Base-by-base conservation (phyloP, 2,113 vertebrate genomes). In the Chitala chitala region DNA sequence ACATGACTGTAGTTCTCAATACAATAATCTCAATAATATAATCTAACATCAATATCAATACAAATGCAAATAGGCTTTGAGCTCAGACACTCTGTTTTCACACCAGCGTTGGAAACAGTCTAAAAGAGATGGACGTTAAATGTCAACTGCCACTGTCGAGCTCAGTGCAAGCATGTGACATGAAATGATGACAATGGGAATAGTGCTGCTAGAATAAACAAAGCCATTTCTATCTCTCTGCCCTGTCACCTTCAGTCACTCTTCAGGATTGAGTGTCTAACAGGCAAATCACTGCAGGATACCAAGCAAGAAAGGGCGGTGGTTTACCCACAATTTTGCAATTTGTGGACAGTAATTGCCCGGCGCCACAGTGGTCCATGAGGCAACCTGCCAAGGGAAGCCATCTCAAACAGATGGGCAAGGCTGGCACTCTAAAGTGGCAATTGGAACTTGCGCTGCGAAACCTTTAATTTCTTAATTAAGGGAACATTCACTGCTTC, bases 271-370 rank as follows among this genome's bases (percentile, higher is more conserved):
- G 64, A n/a, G 59, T 17, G 6, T 29, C 29, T 17, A 8, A 7
- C 3, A 17, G 33, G 42, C 26, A 17, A 68, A 7, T 46, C 63
- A 10, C 38, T 22, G 36, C 20, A 33, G 64, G n/a, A 46, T 22
- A 4, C 7, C 5, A 20, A 29, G 33, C 64, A 44, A 22, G 24
- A 15, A 15, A 1, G 38, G 24, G 64, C 22, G n/a, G 40, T 22
- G 5, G 38, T 79, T 82, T 79, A 81, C 56, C 75, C 77, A 38
- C 50, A 2, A 76, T 84, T 79, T 81, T 82, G 26, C 65, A 73
- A n/a, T 78, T 84, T 44, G 61, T 68, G 65, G 78, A 56, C 38
- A 68, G 76, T 87, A 87, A 89, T 83, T 85, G 84, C 77, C 75
- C 74, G 74, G 75, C 24, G 71, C 58, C 76, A 63, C 77, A 85